Conservation (phyloP, 2,888 invertebrate species). For the Chrysolina americana region DNA sequence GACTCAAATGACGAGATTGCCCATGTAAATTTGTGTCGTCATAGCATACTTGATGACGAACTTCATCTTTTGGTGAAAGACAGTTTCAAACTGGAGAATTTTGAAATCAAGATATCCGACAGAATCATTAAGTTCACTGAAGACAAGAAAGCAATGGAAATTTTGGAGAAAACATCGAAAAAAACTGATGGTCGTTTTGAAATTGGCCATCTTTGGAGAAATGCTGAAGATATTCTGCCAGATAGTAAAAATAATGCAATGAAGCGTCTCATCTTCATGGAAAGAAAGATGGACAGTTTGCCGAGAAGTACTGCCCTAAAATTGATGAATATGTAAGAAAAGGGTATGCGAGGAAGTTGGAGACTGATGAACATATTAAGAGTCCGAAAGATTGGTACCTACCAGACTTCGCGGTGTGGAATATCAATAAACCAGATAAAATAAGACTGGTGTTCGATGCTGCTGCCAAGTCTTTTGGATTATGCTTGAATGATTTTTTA, state of each 20-base stretch:
- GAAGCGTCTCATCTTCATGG: neutral
- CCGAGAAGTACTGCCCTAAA: constrained; percentile 31
- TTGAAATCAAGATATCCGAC: too few relatives aligned
- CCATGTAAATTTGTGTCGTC: too few relatives aligned
- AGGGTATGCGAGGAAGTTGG: constrained; percentile 6
- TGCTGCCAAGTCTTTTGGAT: constrained; percentile 17
- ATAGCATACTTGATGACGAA: too few relatives aligned
- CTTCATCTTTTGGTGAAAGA: too few relatives aligned
- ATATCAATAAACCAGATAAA: constrained; percentile 10
- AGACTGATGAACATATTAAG: neutral
- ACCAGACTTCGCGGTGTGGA: neutral
- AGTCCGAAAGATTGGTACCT: constrained; percentile 1
- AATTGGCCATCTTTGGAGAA: neutral
- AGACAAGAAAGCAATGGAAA: too few relatives aligned
- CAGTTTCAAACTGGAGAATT: too few relatives aligned
- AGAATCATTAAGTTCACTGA: too few relatives aligned
- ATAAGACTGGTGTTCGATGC: constrained; percentile 2
- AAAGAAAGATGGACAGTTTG: constrained; percentile 13
- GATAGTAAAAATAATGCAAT: neutral
- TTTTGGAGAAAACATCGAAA: too few relatives aligned
- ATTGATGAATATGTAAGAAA: neutral
- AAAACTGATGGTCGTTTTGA: neutral
- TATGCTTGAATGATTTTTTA: neutral
- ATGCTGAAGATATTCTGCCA: neutral
- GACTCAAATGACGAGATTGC: too few relatives aligned